Percentiles rank a stretch among this genome's conserved stretches.
These are phyloP conservation scores for Nannoperca australis DNA, from an alignment of 2,797 vertebrate genomes.

Conservation along the genomic window DNA sequence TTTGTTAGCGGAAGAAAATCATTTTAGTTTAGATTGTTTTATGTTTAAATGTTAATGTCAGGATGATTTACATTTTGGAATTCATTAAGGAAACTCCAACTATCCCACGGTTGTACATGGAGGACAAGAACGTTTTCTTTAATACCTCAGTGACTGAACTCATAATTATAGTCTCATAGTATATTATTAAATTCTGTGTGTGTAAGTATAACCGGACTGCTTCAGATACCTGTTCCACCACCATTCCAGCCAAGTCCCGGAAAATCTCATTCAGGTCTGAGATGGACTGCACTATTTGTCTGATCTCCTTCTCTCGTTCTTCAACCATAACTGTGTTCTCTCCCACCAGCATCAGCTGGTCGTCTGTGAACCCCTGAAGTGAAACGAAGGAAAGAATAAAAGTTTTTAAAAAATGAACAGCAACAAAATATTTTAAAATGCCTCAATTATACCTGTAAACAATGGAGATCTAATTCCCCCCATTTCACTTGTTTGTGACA, in stretches of 20 bases:
- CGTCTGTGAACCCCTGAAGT: conserved; percentile 93
- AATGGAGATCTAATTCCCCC: not conserved
- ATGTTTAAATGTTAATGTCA: not conserved
- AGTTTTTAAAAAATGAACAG: not conserved
- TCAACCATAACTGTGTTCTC: conserved; percentile 94
- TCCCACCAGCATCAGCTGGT: conserved; percentile 93
- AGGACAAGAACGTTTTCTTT: not conserved
- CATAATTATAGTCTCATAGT: too few species aligned
- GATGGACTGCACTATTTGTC: conserved; percentile 96
- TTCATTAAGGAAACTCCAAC: not conserved
- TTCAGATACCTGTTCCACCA: conserved; percentile 86
- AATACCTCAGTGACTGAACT: not conserved
- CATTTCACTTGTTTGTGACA: not conserved
- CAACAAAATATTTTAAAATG: not conserved
- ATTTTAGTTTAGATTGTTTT: conserved; percentile 2
- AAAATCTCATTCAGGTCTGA: conserved; percentile 98
- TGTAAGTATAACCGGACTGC: too few species aligned
- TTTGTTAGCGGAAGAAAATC: not conserved
- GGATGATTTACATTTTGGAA: not conserved
- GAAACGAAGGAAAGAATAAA: not conserved
- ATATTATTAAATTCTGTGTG: not conserved
- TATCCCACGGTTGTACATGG: not conserved
- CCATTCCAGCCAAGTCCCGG: conserved; percentile 93
- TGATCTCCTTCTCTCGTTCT: conserved; percentile 93
- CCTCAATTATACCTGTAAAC: not conserved